A percentile compares a stretch with the other conserved stretches of the same genome.
Evolutionary conservation across 2,113 vertebrate species (phyloP).

Genomic region (Solea solea): DNA sequence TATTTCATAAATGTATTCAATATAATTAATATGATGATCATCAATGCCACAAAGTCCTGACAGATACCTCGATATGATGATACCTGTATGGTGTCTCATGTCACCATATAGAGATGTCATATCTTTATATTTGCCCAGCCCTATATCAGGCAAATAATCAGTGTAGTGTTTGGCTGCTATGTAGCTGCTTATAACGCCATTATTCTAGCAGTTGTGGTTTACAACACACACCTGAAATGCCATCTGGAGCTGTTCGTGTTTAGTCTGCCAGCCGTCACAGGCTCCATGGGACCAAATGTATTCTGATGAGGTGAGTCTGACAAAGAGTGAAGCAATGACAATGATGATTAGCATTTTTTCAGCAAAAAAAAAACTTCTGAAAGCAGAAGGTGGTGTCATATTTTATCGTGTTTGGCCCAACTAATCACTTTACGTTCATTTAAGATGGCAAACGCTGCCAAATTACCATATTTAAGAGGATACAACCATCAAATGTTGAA

Average conservation of each 20-base stretch:
- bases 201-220: constrained; percentile 8
- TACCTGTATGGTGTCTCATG: too few relatives aligned
- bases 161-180: neutral
- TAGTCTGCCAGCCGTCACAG: neutral
- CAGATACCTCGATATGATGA: too few relatives aligned
- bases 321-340: neutral
- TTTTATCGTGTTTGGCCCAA: neutral
- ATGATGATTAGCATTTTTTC: too few relatives aligned
- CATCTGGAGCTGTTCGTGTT: neutral
- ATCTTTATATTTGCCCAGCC: too few relatives aligned
- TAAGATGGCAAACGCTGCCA: neutral
- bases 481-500: neutral
- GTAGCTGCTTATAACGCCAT: neutral
- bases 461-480: neutral
- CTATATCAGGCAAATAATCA: neutral
- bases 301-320: neutral
- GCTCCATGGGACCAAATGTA: neutral
- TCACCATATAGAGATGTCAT: too few relatives aligned
- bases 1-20: too few relatives aligned
- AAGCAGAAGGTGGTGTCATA: neutral
- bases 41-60: too few relatives aligned
- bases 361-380: neutral
- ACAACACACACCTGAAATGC: constrained; percentile 19
- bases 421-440: neutral
- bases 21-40: too few relatives aligned